These are phyloP conservation scores for Antheraea mylitta DNA, from an alignment of 1,140 invertebrate genomes.

Conservation along the genomic window DNA sequence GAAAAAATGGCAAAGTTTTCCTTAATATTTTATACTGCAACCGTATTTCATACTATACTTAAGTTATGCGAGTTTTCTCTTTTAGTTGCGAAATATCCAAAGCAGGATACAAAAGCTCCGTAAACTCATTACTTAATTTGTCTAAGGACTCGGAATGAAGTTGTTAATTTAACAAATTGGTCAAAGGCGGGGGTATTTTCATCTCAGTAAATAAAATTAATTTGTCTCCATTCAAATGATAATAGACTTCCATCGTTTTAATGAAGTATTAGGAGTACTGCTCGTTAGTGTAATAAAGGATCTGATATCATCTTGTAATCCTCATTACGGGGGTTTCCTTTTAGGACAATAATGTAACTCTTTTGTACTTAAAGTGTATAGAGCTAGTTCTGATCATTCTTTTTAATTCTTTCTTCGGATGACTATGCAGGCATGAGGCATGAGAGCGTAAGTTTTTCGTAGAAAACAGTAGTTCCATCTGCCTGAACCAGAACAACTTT, in stretches of 20 bases:
- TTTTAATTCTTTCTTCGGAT: too few species aligned
- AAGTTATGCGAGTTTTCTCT: neutral
- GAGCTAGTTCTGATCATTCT: too few species aligned
- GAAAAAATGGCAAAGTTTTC: too few species aligned
- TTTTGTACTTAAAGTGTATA: too few species aligned
- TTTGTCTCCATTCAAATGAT: neutral
- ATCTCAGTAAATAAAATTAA: neutral
- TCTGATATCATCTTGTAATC: neutral
- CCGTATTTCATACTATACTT: neutral
- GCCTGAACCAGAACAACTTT: too few species aligned
- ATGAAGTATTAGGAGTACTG: neutral
- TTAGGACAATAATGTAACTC: too few species aligned
- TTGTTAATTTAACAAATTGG: slow-evolving; percentile 5
- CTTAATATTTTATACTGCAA: too few species aligned
- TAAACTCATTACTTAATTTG: neutral
- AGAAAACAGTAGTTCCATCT: too few species aligned
- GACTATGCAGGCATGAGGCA: too few species aligned
- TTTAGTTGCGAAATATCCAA: neutral
- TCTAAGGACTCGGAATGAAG: neutral
- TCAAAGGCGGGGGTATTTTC: neutral
- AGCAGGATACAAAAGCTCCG: neutral
- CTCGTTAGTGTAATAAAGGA: slow-evolving; percentile 1
- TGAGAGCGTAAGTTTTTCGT: too few species aligned
- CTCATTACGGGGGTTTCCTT: too few species aligned
- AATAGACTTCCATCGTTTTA: neutral